Conservation (phyloP, 2,888 invertebrate species). For the Parascotia fuliginaria region DNA sequence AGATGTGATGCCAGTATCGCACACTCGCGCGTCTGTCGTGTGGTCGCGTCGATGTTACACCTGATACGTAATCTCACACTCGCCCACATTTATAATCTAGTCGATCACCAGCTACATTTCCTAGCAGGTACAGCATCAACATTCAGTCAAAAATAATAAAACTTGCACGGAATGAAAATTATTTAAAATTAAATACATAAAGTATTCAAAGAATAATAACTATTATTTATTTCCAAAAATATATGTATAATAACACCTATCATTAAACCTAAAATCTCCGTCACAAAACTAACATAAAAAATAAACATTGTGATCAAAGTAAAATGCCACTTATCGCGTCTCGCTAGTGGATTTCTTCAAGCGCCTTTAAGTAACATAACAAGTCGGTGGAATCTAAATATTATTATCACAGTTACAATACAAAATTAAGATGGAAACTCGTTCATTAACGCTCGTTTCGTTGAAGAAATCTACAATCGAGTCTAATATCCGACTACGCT, state of each 20-base stretch:
- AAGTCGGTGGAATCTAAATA: slow-evolving; percentile 82
- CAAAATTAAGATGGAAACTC: slow-evolving; percentile 77
- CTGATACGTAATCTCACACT: slow-evolving; percentile 47
- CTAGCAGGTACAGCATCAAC: slow-evolving; percentile 72
- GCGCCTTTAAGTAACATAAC: slow-evolving; percentile 69
- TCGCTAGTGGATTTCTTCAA: slow-evolving; percentile 81
- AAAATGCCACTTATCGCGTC: slow-evolving; percentile 63
- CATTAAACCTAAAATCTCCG: slow-evolving; percentile 70
- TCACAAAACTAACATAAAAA: slow-evolving; percentile 71
- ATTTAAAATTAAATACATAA: slow-evolving; percentile 79
- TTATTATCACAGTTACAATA: slow-evolving; percentile 85
- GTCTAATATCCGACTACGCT: slow-evolving; percentile 47
- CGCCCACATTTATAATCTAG: slow-evolving; percentile 44
- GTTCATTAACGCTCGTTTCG: slow-evolving; percentile 68
- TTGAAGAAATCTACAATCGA: slow-evolving; percentile 82
- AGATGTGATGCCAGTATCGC: slow-evolving; percentile 65
- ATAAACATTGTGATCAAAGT: slow-evolving; percentile 76
- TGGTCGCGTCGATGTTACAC: slow-evolving; percentile 54
- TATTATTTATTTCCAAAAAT: slow-evolving; percentile 70
- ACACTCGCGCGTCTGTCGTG: slow-evolving; percentile 40
- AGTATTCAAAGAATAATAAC: slow-evolving; percentile 76
- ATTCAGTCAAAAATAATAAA: slow-evolving; percentile 74
- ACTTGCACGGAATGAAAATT: slow-evolving; percentile 82
- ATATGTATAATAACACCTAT: slow-evolving; percentile 57
- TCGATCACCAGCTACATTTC: slow-evolving; percentile 54